phyloP scores from a whole-genome alignment of 1,140 invertebrate species.

The Metopolophium dirhodum region DNA sequence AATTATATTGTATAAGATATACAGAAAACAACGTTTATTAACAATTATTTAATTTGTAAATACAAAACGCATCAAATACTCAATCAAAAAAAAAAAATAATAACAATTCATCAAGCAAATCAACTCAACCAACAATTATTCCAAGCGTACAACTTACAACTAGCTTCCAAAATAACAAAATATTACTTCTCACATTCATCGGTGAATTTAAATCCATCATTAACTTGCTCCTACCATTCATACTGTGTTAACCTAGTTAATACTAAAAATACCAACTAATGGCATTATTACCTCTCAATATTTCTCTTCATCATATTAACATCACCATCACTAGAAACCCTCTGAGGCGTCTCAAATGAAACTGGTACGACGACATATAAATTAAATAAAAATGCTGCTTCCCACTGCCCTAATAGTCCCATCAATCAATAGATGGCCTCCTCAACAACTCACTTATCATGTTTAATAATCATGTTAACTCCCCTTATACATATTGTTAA shows the following conservation, averaged over 20 bases:
- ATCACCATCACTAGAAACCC: not conserved
- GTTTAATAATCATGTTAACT: not conserved
- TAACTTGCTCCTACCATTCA: no score
- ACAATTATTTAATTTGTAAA: not conserved
- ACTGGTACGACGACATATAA: not conserved
- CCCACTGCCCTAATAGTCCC: not conserved
- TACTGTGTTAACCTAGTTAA: no score
- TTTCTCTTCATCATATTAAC: not conserved
- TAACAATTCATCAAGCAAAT: not conserved
- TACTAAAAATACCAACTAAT: not conserved
- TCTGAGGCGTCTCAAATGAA: not conserved
- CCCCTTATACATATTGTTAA: not conserved
- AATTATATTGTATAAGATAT: not conserved
- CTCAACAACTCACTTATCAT: not conserved
- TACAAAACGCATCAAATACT: not conserved
- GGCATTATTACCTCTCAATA: not conserved
- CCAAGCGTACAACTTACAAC: no score
- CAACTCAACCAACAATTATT: not conserved
- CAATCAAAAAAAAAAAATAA: not conserved
- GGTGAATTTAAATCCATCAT: no score
- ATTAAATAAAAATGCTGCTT: not conserved
- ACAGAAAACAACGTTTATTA: not conserved
- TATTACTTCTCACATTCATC: no score
- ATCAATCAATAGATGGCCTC: not conserved
- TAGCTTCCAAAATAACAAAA: no score